Evolutionary conservation across 2,113 vertebrate species (phyloP), one percentile per base, ranked within the genome.

Genomic region (Nycticryphes semicollaris): DNA sequence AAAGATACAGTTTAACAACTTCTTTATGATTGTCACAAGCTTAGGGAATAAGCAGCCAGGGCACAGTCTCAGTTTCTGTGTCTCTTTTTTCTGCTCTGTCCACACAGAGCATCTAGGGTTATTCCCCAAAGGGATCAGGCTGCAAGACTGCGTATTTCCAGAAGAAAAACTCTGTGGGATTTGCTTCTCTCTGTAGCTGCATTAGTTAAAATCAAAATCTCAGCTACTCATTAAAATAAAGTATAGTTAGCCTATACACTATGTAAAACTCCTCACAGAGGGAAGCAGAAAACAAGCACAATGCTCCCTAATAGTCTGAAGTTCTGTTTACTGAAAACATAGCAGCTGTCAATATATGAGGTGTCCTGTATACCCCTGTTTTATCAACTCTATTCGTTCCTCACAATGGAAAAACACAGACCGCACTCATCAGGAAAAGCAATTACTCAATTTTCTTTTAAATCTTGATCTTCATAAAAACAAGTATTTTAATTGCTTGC

Each of bases 381-480:
- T 69, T 84, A 80, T 50, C 67, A 66, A 70, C 33, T 88, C 35
- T 25, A 23, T 82, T 91, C 18, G 39, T 92, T 93, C 19, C 35
- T 74, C 86, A 90, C 50, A 92, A 80, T 57, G 35, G 57, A 69
- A 83, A 94, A 90, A 51, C 57, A 88, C 50, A 93, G 83, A 57
- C 67, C 85, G 27, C 14, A 70, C 33, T 93, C 57, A 85, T 90
- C 39, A 88, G 79, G 37, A 86, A 70, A 79, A 76, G 50, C 39
- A 93, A 93, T 94, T 97, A 77, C 67, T 94, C 45, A 81, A 82
- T 94, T 93, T 94, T 93, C 57, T 85, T 73, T 93, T 86, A 86
- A 83, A 90, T 90, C 72, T 90, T 74, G 53, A 89, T 93, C 68
- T 77, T 92, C 59, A 89, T 82, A 33, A 60, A 88, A 81, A 87